These are phyloP conservation scores for Conomelus anceps DNA, from an alignment of 2,888 invertebrate species.

Conservation along the genomic window DNA sequence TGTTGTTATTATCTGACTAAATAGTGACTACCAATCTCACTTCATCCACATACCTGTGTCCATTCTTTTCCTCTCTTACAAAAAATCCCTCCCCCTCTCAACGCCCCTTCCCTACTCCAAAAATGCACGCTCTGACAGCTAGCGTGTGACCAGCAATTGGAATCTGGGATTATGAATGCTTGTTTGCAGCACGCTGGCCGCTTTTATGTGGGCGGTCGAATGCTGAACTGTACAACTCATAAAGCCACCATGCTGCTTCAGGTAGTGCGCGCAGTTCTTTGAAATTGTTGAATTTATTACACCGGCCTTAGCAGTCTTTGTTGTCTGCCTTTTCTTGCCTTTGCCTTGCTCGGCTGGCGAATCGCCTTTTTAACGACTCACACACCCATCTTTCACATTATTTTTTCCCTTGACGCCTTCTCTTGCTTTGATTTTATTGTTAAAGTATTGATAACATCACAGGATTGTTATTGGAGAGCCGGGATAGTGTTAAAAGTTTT, in stretches of 20 bases:
- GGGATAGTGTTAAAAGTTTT: no score
- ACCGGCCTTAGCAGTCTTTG: not conserved
- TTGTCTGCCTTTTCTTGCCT: not conserved
- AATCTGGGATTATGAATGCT: not conserved
- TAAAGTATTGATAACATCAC: not conserved
- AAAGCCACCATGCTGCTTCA: no score
- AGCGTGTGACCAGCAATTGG: not conserved
- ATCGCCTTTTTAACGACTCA: not conserved
- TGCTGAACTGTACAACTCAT: not conserved
- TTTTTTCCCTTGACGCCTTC: not conserved
- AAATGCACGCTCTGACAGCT: not conserved
- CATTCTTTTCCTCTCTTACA: not conserved
- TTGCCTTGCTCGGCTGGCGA: not conserved
- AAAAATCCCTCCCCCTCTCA: not conserved
- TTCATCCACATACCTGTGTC: not conserved
- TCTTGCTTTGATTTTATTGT: not conserved
- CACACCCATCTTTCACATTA: not conserved
- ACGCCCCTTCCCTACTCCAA: not conserved
- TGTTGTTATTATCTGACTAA: no score
- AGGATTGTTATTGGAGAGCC: not conserved
- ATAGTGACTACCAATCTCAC: no score
- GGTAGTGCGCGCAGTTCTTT: not conserved
- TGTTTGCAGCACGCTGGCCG: no score
- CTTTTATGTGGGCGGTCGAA: not conserved
- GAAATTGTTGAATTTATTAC: not conserved